phyloP scores from a whole-genome alignment of 2,888 invertebrate genomes.

The Acheta domesticus region DNA sequence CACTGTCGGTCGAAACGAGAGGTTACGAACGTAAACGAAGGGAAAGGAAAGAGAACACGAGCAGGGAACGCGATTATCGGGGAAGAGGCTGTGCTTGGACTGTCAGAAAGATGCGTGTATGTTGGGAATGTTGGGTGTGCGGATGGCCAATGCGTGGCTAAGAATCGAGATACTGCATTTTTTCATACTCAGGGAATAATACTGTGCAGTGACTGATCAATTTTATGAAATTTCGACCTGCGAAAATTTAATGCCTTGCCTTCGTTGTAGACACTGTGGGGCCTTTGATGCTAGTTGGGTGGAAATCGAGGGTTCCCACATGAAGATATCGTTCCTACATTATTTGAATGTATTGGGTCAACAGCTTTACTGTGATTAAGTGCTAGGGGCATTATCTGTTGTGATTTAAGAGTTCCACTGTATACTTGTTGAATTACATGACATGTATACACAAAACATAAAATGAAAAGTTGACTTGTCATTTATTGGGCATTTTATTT shows the following conservation, averaged over 20 bases:
- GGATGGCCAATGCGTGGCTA: neutral
- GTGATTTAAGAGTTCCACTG: too few relatives aligned
- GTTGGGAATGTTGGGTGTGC: neutral
- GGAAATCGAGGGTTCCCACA: neutral
- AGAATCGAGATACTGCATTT: neutral
- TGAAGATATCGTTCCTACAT: neutral
- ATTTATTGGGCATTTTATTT: neutral
- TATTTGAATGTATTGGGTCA: too few relatives aligned
- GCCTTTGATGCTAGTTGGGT: neutral
- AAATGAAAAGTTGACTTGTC: neutral
- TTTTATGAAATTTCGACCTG: neutral
- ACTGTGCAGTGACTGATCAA: neutral
- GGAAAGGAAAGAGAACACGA: neutral
- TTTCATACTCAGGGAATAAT: neutral
- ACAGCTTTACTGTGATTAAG: too few relatives aligned
- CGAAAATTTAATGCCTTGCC: neutral
- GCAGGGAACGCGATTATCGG: neutral
- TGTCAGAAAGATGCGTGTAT: slow-evolving; percentile 9
- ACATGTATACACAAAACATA: neutral
- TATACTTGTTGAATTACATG: too few relatives aligned
- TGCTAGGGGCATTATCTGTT: too few relatives aligned
- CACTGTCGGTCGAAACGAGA: too few relatives aligned
- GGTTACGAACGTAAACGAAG: too few relatives aligned
- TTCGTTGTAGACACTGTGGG: neutral
- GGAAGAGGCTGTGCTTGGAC: neutral